Conservation (phyloP, 1,140 invertebrate species). For the Ceratina australensis region DNA sequence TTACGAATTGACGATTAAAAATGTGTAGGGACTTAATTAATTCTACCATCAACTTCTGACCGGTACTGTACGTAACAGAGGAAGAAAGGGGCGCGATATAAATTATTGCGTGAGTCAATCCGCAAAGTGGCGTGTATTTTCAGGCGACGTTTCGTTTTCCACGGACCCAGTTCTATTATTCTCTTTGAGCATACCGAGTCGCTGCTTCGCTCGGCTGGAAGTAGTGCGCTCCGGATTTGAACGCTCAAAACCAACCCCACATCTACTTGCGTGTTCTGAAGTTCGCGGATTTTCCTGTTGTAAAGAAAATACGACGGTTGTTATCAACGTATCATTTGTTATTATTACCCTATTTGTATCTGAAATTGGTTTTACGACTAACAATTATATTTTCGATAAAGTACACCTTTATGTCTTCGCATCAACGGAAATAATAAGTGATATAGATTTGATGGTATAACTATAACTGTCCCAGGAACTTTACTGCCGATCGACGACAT, state of each 20-base stretch:
- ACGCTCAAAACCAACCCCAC: background rate
- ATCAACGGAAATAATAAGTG: too few species aligned
- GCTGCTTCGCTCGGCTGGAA: background rate
- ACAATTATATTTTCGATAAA: too few species aligned
- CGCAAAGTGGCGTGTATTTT: conserved; percentile 47
- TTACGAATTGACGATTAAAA: too few species aligned
- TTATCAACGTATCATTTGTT: too few species aligned
- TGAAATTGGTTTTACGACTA: too few species aligned
- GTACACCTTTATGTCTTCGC: too few species aligned
- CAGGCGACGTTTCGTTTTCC: conserved; percentile 37
- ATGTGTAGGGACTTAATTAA: too few species aligned
- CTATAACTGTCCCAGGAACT: background rate
- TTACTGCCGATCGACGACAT: background rate
- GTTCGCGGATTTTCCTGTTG: background rate
- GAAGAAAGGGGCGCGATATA: conserved; percentile 55
- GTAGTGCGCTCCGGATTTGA: background rate
- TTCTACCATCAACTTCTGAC: too few species aligned
- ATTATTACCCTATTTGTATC: too few species aligned
- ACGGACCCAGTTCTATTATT: conserved; percentile 27
- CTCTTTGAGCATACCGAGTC: conserved; percentile 28
- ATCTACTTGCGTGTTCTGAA: too few species aligned
- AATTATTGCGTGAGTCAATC: conserved; percentile 68
- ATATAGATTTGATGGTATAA: too few species aligned
- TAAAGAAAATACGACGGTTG: background rate
- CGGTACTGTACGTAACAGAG: too few species aligned